These are phyloP conservation scores for Osmerus mordax DNA, from an alignment of 2,113 vertebrate genomes.

Conservation along the genomic window DNA sequence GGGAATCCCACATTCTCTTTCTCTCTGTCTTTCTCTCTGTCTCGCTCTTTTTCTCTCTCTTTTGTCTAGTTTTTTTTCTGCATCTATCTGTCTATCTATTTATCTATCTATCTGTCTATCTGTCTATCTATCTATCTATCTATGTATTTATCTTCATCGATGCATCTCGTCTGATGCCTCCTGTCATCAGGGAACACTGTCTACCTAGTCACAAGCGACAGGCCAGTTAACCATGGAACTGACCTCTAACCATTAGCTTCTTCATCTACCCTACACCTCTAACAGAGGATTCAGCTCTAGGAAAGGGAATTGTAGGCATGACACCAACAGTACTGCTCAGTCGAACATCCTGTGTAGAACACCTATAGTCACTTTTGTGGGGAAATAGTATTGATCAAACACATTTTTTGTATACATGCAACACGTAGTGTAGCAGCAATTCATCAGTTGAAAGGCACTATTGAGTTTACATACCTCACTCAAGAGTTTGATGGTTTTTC, in stretches of 20 bases:
- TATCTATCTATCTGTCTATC: not conserved
- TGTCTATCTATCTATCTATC: not conserved
- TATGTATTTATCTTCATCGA: conserved; percentile 8
- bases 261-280: not conserved
- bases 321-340: too few species aligned
- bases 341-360: too few species aligned
- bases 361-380: too few species aligned
- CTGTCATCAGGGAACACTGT: conserved; percentile 23
- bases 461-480: too few species aligned
- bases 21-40: conserved; percentile 16
- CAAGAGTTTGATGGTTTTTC: too few species aligned
- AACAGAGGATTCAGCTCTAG: too few species aligned
- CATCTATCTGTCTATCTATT: conserved; percentile 8
- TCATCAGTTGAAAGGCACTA: too few species aligned
- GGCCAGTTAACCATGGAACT: not conserved
- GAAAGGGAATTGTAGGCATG: too few species aligned
- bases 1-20: conserved; percentile 17
- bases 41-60: conserved; percentile 34
- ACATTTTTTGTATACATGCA: too few species aligned
- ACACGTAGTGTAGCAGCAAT: too few species aligned
- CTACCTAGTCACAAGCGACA: conserved; percentile 11
- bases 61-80: conserved; percentile 39
- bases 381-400: too few species aligned
- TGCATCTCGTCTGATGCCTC: conserved; percentile 10
- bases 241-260: conserved; percentile 11